phyloP scores from a whole-genome alignment of 2,888 invertebrate species.

The Electrophaes corylata region DNA sequence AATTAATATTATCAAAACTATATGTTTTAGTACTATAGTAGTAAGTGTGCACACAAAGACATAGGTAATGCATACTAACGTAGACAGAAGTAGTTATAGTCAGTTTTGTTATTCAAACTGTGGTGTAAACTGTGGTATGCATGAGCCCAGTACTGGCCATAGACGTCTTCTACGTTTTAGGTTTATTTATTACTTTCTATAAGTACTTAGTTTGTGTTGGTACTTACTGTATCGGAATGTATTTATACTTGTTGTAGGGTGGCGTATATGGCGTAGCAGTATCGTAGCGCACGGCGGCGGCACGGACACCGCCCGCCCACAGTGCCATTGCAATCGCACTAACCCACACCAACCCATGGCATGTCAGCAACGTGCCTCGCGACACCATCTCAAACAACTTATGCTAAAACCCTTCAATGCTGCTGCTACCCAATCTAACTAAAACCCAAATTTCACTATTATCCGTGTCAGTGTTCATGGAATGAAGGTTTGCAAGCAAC shows the following conservation, averaged over 20 bases:
- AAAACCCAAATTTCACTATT: constrained; percentile 20
- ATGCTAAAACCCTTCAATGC: constrained; percentile 11
- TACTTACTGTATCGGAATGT: constrained; percentile 75
- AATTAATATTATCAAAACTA: no score
- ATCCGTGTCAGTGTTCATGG: constrained; percentile 53
- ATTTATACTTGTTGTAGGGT: constrained; percentile 65
- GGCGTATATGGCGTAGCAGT: constrained; percentile 75
- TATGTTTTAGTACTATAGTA: no score
- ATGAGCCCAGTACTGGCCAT: no score
- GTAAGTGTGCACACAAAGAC: no score
- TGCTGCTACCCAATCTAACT: background rate
- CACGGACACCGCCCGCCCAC: constrained; percentile 67
- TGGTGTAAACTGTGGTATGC: no score
- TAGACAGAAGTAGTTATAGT: no score
- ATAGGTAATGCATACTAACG: no score
- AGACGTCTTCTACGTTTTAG: no score
- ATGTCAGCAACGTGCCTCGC: constrained; percentile 57
- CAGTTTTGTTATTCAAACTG: no score
- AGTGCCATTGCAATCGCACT: constrained; percentile 60
- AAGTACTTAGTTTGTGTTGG: no score
- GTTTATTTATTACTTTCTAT: no score
- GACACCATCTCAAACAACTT: constrained; percentile 55
- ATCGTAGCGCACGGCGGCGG: constrained; percentile 67
- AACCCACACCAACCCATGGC: constrained; percentile 64
- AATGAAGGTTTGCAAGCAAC: constrained; percentile 57